These are phyloP conservation scores for Gambusia holbrooki DNA, from an alignment of 2,113 vertebrate genomes.

Conservation along the genomic window DNA sequence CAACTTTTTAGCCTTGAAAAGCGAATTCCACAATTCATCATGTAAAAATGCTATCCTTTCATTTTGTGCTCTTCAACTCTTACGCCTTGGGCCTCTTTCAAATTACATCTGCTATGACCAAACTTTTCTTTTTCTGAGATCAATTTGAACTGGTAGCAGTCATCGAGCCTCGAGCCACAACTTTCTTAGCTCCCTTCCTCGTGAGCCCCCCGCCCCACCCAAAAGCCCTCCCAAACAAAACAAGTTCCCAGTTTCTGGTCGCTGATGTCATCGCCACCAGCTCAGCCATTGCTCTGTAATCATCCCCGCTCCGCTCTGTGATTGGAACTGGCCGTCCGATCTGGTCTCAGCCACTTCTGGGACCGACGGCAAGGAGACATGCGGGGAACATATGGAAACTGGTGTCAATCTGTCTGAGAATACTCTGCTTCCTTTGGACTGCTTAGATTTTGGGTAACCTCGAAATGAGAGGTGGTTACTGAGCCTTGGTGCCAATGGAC, in stretches of 20 bases:
- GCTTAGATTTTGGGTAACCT: slow-evolving; percentile 17
- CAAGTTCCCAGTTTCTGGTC: slow-evolving; percentile 55
- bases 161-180: slow-evolving; percentile 44
- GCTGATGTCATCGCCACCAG: slow-evolving; percentile 72
- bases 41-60: slow-evolving; percentile 30
- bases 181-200: slow-evolving; percentile 53
- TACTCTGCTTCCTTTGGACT: slow-evolving; percentile 1
- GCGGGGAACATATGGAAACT: slow-evolving; percentile 37
- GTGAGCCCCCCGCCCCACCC: not conserved
- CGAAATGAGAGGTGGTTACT: slow-evolving; percentile 1
- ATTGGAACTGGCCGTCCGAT: slow-evolving; percentile 51
- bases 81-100: no score
- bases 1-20: slow-evolving; percentile 12
- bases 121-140: not conserved
- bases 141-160: slow-evolving; percentile 46
- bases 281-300: slow-evolving; percentile 70
- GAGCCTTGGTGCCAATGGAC: not conserved
- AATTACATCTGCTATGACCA: slow-evolving; percentile 37
- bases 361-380: slow-evolving; percentile 11
- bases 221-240: slow-evolving; percentile 39
- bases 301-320: slow-evolving; percentile 56
- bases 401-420: slow-evolving; percentile 21
- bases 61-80: slow-evolving; percentile 14
- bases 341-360: slow-evolving; percentile 41
- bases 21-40: slow-evolving; percentile 14